These are phyloP conservation scores for Cheilosia scutellata DNA, from an alignment of 2,888 invertebrate genomes.

Conservation along the genomic window DNA sequence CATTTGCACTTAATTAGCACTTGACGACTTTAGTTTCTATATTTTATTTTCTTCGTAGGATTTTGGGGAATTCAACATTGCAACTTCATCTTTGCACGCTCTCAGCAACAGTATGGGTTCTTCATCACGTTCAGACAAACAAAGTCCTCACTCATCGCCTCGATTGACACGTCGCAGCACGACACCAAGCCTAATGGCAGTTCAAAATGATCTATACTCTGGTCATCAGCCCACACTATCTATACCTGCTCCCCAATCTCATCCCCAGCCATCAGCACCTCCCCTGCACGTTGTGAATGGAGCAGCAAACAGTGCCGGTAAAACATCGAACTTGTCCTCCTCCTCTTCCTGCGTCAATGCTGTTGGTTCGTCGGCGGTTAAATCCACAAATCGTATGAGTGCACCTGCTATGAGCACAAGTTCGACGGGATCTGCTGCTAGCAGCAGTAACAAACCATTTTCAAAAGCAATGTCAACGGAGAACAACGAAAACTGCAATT, in stretches of 20 bases:
- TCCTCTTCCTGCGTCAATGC: constrained; percentile 61
- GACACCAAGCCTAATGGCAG: constrained; percentile 83
- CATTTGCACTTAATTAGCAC: not conserved
- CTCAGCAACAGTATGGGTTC: constrained; percentile 83
- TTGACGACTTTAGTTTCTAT: constrained; percentile 30
- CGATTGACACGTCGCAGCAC: constrained; percentile 85
- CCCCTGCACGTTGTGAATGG: constrained; percentile 80
- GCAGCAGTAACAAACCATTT: constrained; percentile 78
- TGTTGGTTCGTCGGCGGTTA: constrained; percentile 71
- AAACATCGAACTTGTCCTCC: constrained; percentile 55
- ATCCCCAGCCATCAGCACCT: constrained; percentile 81
- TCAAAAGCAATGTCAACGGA: constrained; percentile 78
- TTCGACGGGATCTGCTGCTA: constrained; percentile 74
- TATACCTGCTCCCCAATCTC: constrained; percentile 76
- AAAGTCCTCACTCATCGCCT: constrained; percentile 87
- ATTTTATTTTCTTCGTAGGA: constrained; percentile 83
- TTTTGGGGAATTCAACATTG: constrained; percentile 87
- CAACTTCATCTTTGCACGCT: constrained; percentile 87
- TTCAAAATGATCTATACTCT: constrained; percentile 83
- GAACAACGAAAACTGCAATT: constrained; percentile 80
- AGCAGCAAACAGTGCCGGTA: constrained; percentile 34
- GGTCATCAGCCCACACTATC: constrained; percentile 80
- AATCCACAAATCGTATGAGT: constrained; percentile 83
- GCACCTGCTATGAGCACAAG: constrained; percentile 82
- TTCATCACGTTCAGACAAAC: constrained; percentile 82